phyloP scores from a whole-genome alignment of 2,888 invertebrate species.

The Ctena decussata region DNA sequence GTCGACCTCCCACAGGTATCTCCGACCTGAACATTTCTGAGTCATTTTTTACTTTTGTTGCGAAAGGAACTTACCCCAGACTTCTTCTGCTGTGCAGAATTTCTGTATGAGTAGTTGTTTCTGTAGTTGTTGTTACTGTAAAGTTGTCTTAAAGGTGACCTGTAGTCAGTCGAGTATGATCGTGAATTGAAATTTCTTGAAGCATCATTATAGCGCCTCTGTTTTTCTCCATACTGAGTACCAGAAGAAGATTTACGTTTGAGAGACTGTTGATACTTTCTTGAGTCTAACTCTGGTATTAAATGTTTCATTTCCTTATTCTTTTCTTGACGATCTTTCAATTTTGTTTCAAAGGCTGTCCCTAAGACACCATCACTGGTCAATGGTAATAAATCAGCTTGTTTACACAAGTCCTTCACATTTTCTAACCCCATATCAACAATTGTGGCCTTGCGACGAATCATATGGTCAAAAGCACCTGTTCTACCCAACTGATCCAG shows the following conservation, averaged over 20 bases:
- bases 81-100: background rate
- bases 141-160: background rate
- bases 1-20: slow-evolving; percentile 49
- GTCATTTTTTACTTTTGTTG: background rate
- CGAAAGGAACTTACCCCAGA: background rate
- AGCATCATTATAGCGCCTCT: background rate
- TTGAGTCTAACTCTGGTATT: slow-evolving; percentile 14
- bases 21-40: background rate
- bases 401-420: slow-evolving; percentile 23
- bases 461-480: slow-evolving; percentile 40
- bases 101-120: background rate
- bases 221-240: background rate
- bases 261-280: background rate
- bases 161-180: background rate
- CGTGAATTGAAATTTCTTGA: background rate
- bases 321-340: slow-evolving; percentile 46
- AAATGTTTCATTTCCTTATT: slow-evolving; percentile 46
- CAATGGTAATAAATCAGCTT: slow-evolving; percentile 30
- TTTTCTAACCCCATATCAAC: slow-evolving; percentile 38
- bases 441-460: slow-evolving; percentile 33
- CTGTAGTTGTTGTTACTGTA: background rate
- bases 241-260: background rate
- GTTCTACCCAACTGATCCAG: slow-evolving; percentile 35
- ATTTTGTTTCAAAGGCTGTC: slow-evolving; percentile 19
- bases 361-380: slow-evolving; percentile 45